Conservation (phyloP, 2,888 invertebrate species). For the Ecdyonurus torrentis region DNA sequence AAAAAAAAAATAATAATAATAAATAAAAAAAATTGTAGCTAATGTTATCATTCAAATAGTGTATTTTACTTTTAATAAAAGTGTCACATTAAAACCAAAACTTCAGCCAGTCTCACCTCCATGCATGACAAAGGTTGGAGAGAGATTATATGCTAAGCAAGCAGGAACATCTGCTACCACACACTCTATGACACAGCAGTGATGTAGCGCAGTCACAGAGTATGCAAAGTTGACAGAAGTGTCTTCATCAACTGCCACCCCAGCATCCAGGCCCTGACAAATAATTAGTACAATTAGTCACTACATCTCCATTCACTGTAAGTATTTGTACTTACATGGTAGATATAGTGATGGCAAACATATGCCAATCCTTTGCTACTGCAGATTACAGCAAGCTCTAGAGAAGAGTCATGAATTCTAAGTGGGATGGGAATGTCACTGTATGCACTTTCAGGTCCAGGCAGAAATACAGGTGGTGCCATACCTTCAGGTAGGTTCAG, state of each 20-base stretch:
- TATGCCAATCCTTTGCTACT: conserved; percentile 56
- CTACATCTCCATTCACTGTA: too few species aligned
- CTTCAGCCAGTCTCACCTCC: conserved; percentile 30
- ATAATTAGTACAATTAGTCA: too few species aligned
- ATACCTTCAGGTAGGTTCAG: conserved; percentile 55
- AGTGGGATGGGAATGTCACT: conserved; percentile 68
- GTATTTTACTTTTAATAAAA: too few species aligned
- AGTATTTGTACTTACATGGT: conserved; percentile 45
- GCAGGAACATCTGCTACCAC: conserved; percentile 67
- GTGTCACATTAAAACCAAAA: conserved; percentile 2
- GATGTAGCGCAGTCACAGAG: conserved; percentile 65
- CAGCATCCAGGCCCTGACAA: not conserved
- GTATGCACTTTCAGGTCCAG: conserved; percentile 44
- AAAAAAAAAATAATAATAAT: not conserved
- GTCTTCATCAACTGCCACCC: not conserved
- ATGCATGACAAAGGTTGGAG: conserved; percentile 60
- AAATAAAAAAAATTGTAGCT: not conserved
- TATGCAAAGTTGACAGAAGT: conserved; percentile 62
- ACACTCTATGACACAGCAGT: conserved; percentile 67
- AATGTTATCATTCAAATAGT: too few species aligned
- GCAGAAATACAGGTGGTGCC: conserved; percentile 37
- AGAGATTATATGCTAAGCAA: conserved; percentile 54
- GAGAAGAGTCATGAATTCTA: conserved; percentile 61
- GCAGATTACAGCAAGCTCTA: conserved; percentile 62
- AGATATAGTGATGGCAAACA: conserved; percentile 69